Evolutionary conservation across 2,113 vertebrate genomes (phyloP), one percentile per base, ranked within the genome.

Genomic region (Alouatta palliata): DNA sequence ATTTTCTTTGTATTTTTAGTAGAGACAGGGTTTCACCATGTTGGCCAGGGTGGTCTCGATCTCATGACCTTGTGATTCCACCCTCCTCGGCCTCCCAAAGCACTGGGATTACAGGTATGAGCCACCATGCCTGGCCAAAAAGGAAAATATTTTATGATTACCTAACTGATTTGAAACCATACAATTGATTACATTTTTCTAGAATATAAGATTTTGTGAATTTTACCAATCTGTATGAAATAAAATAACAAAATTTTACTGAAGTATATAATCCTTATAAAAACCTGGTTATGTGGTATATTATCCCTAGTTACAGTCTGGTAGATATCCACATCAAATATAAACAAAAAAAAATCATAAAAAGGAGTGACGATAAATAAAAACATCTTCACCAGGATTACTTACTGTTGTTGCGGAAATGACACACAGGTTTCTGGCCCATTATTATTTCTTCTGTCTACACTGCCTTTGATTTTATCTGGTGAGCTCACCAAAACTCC

Each of bases 121-220:
- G 52, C 49, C 49, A 52, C 49, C 16, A 14, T 5, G 5, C 16
- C 52, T 52, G 52, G 5, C 52, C 16, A 17, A 52, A 13, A 91
- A 77, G 70, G 43, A 56, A 66, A 90, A 56, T 58, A 37, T 85
- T 32, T 61, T 81, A n/a, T 54, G 49, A n/a, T 32, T 95, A 56
- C 56, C 45, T 75, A 90, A 56, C 45, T 68, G 25, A 71, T 66
- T 93, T 92, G 37, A 91, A 94, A 80, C 14, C 21, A 94, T 68
- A 64, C 10, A 87, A 73, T 85, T 52, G 27, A 40, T 64, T 82
- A 73, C 25, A 54, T 87, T 87, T 92, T 40, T 87, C 43, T 75
- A 76, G 19, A 95, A 82, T 27, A 85, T 90, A 76, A 82, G 30
- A 80, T 90, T 95, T 90, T 87, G 1, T 87, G 66, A 80, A 89